Evolutionary conservation across 2,888 invertebrate species (phyloP).

Genomic region (Octodonta nipae): DNA sequence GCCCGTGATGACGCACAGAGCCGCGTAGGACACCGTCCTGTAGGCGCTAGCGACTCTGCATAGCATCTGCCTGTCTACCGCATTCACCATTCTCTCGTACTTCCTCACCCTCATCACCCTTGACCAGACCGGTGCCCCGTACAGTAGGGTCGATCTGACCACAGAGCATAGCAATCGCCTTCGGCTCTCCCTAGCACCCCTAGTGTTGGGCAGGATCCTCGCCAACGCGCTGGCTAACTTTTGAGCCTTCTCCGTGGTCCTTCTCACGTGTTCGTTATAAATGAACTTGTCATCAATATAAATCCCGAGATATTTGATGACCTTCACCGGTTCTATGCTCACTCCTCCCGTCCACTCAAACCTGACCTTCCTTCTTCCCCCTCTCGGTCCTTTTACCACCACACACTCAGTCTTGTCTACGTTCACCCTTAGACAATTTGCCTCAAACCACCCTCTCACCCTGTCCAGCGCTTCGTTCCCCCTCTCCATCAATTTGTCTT

Average conservation of each 20-base stretch:
- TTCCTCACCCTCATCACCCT: no score
- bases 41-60: constrained; percentile 5
- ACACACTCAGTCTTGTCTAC: constrained; percentile 8
- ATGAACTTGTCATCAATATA: no score
- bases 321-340: constrained; percentile 1
- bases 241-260: constrained; percentile 3
- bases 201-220: constrained; percentile 7
- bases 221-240: constrained; percentile 2
- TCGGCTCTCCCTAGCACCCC: constrained; percentile 3
- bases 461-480: neutral
- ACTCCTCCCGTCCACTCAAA: neutral
- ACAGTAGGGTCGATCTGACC: constrained; percentile 6
- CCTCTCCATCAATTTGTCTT: constrained; percentile 3
- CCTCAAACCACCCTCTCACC: constrained; percentile 5
- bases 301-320: no score
- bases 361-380: constrained; percentile 1
- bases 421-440: constrained; percentile 5
- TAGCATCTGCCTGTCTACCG: constrained; percentile 4
- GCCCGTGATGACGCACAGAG: constrained; percentile 8
- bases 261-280: no score
- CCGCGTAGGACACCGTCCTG: no score
- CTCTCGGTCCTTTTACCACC: constrained; percentile 6
- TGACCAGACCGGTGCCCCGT: constrained; percentile 9
- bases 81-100: constrained; percentile 4
- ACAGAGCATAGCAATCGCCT: constrained; percentile 6